Evolutionary conservation across 2,888 invertebrate species (phyloP).

Genomic region (Ceratothoa steindachneri): DNA sequence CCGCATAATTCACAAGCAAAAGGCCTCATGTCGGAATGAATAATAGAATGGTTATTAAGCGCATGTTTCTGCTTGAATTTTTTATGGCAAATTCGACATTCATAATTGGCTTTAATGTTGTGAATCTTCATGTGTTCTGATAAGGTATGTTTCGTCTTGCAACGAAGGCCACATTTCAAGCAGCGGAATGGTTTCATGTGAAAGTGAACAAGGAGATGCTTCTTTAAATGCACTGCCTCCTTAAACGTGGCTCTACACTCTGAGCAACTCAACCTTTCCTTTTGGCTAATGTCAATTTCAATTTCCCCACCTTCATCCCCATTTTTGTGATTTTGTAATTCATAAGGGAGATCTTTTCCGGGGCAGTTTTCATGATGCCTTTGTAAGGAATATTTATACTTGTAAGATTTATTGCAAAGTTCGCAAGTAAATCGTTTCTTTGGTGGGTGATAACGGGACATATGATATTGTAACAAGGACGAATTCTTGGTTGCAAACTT

Average conservation of each 20-base stretch:
- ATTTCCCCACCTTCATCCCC: not conserved
- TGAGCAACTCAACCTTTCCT: not conserved
- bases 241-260: not conserved
- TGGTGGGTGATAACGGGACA: not conserved
- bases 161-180: not conserved
- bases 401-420: not conserved
- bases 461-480: not conserved
- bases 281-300: constrained; percentile 8
- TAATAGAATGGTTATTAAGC: not conserved
- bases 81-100: not conserved
- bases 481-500: not conserved
- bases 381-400: not conserved
- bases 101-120: not conserved
- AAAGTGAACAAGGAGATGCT: not conserved
- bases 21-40: not conserved
- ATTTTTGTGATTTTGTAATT: not conserved
- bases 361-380: constrained; percentile 3
- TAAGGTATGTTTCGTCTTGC: not conserved
- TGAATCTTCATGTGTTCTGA: constrained; percentile 3
- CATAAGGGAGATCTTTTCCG: not conserved
- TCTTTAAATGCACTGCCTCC: not conserved
- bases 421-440: not conserved
- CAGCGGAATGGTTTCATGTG: not conserved
- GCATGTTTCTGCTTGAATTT: not conserved
- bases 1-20: not conserved